phyloP scores from a whole-genome alignment of 2,797 vertebrate genomes.

The Typhlichthys eigenmanni region DNA sequence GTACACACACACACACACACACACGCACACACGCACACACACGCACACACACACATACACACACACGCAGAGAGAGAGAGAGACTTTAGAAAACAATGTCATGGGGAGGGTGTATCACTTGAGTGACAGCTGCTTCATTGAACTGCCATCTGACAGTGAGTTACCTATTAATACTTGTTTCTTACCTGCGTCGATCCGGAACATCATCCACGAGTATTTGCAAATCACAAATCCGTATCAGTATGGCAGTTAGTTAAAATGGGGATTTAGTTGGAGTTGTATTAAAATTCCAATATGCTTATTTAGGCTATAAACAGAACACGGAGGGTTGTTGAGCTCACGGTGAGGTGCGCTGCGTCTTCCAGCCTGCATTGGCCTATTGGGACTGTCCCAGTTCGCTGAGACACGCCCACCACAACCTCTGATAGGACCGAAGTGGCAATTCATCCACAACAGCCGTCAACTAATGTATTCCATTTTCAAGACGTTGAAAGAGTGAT shows the following conservation, averaged over 20 bases:
- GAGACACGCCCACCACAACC: slow-evolving; percentile 30
- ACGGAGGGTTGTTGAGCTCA: too few species aligned
- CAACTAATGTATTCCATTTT: slow-evolving; percentile 30
- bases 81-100: not conserved
- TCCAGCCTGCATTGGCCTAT: slow-evolving; percentile 11
- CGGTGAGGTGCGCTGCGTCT: not conserved
- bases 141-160: too few species aligned
- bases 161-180: too few species aligned
- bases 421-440: slow-evolving; percentile 30
- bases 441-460: slow-evolving; percentile 23
- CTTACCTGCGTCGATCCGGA: too few species aligned
- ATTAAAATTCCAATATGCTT: too few species aligned
- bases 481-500: slow-evolving; percentile 28
- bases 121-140: too few species aligned
- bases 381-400: slow-evolving; percentile 14
- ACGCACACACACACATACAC: not conserved
- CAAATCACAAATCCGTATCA: too few species aligned
- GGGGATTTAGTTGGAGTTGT: too few species aligned
- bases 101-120: slow-evolving; percentile 1
- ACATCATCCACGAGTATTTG: too few species aligned
- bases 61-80: not conserved
- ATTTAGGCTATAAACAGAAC: too few species aligned
- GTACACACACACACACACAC: slow-evolving; percentile 3
- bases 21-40: not conserved
- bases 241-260: too few species aligned